Conservation (phyloP, 2,113 vertebrate genomes). For the Heterocephalus glaber region DNA sequence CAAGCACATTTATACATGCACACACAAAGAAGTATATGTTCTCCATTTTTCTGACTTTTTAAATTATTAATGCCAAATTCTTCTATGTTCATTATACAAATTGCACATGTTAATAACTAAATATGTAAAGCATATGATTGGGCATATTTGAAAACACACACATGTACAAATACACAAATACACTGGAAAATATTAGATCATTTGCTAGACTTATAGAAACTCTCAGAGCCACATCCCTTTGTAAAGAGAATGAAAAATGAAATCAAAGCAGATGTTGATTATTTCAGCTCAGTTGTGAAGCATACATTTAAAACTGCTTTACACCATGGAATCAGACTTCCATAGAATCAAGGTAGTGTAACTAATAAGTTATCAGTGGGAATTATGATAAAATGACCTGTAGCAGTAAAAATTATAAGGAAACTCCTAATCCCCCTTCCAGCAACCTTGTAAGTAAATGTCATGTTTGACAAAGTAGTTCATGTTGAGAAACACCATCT, state of each 20-base stretch:
- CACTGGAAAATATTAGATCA: neutral
- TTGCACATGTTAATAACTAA: neutral
- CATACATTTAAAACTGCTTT: neutral
- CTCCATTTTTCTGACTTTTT: neutral
- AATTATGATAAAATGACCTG: constrained; percentile 32
- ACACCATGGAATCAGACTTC: neutral
- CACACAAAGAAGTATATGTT: neutral
- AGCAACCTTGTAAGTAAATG: constrained; percentile 71
- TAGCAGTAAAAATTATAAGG: constrained; percentile 46
- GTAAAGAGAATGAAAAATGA: neutral
- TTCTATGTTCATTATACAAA: neutral
- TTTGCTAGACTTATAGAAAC: neutral
- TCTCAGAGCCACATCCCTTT: neutral
- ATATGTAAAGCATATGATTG: neutral
- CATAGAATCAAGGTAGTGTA: neutral
- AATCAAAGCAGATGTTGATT: constrained; percentile 6
- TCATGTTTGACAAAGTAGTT: constrained; percentile 78
- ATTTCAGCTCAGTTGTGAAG: neutral
- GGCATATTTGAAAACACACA: neutral
- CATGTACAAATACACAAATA: neutral
- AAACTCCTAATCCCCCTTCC: constrained; percentile 33
- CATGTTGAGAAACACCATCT: constrained; percentile 74
- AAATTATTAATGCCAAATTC: neutral
- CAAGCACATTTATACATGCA: neutral
- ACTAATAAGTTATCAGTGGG: constrained; percentile 41